Evolutionary conservation across 2,113 vertebrate species (phyloP).

Genomic region (Oryctolagus cuniculus): DNA sequence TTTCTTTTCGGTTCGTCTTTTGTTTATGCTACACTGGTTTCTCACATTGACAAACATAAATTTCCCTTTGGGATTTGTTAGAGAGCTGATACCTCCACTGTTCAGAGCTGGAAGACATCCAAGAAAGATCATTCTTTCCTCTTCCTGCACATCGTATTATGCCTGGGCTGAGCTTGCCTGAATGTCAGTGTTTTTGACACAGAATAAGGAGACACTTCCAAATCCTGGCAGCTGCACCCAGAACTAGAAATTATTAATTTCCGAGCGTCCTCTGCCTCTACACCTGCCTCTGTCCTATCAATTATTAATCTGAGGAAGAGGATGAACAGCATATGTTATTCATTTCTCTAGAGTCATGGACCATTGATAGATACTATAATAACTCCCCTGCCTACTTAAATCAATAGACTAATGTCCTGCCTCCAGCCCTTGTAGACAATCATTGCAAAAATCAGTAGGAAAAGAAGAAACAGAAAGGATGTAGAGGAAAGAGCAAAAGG

Average conservation of each 20-base stretch:
- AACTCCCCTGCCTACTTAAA: neutral
- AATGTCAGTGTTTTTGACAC: neutral
- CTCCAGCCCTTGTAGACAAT: neutral
- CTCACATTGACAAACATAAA: slow-evolving; percentile 83
- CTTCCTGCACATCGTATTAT: neutral
- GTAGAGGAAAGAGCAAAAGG: neutral
- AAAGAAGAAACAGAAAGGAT: slow-evolving; percentile 18
- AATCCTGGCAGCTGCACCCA: slow-evolving; percentile 41
- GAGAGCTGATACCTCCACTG: slow-evolving; percentile 64
- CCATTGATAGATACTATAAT: neutral
- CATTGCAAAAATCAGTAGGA: neutral
- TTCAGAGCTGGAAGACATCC: slow-evolving; percentile 50
- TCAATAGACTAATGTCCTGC: neutral
- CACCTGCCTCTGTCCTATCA: slow-evolving; percentile 54
- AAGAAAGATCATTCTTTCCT: neutral
- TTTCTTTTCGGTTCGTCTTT: slow-evolving; percentile 81
- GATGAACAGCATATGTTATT: neutral
- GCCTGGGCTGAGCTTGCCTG: neutral
- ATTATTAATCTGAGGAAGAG: slow-evolving; percentile 49
- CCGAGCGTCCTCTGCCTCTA: neutral
- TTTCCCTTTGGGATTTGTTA: slow-evolving; percentile 77
- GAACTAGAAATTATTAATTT: slow-evolving; percentile 47
- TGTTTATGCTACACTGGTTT: slow-evolving; percentile 83
- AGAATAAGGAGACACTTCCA: neutral
- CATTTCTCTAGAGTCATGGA: neutral